These are phyloP conservation scores for Reticulitermes speratus DNA, from an alignment of 1,140 invertebrate genomes.

Conservation along the genomic window DNA sequence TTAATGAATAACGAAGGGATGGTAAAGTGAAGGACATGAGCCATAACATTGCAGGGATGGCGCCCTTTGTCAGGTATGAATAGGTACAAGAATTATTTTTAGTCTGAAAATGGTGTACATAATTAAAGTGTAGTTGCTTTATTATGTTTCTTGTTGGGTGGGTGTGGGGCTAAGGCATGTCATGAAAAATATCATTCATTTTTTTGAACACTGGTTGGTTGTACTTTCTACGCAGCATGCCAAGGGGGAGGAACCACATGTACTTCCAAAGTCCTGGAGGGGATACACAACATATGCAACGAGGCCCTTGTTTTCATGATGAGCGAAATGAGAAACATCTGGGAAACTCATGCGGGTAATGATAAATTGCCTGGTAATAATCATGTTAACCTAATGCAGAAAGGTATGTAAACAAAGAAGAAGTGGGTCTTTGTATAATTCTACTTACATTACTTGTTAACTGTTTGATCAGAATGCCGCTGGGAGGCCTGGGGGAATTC, in stretches of 20 bases:
- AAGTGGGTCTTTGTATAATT: neutral
- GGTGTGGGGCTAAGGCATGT: neutral
- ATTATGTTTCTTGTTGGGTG: neutral
- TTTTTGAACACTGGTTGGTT: conserved; percentile 11
- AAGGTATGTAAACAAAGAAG: neutral
- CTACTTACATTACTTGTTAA: neutral
- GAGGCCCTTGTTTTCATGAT: conserved; percentile 33
- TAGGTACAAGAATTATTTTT: neutral
- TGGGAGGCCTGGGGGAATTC: conserved; percentile 56
- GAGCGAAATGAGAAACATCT: conserved; percentile 28
- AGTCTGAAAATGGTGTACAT: neutral
- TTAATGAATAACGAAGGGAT: conserved; percentile 32
- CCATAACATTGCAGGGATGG: conserved; percentile 33
- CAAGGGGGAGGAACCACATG: conserved; percentile 44
- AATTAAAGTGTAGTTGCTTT: neutral
- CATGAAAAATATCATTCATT: neutral
- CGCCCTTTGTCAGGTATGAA: conserved; percentile 33
- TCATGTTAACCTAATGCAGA: neutral
- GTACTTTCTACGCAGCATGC: conserved; percentile 40
- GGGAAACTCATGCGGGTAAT: conserved; percentile 28
- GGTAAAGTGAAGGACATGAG: conserved; percentile 34
- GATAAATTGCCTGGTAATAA: neutral
- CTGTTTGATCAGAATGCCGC: conserved; percentile 47
- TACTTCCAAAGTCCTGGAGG: conserved; percentile 38
- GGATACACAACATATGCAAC: conserved; percentile 29